These are phyloP conservation scores for Lepidurus packardi DNA, from an alignment of 1,140 invertebrate genomes.

Conservation along the genomic window DNA sequence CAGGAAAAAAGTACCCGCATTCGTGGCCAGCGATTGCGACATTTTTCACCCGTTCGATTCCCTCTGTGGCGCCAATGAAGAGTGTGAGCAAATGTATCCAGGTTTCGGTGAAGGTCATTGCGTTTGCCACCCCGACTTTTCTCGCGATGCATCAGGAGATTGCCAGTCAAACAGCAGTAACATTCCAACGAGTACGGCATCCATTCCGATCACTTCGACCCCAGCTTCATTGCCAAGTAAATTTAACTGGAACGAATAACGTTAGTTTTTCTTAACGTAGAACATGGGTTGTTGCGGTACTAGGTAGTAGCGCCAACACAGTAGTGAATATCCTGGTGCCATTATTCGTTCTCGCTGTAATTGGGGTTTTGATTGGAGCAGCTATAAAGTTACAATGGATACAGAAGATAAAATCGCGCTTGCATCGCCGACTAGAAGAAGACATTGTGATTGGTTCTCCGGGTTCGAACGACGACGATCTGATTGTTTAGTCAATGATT, in stretches of 20 bases:
- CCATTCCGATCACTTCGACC: neutral
- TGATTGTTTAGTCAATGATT: neutral
- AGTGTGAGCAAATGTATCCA: neutral
- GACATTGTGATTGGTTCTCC: neutral
- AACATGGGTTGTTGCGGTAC: neutral
- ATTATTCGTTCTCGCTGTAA: neutral
- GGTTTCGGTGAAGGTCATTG: neutral
- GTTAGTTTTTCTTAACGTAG: neutral
- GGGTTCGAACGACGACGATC: neutral
- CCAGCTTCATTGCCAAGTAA: neutral
- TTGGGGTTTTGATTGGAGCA: neutral
- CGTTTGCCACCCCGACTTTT: neutral
- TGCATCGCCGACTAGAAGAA: neutral
- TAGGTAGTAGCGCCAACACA: neutral
- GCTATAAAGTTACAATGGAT: neutral
- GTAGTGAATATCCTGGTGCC: neutral
- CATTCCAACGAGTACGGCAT: neutral
- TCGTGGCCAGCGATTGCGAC: neutral
- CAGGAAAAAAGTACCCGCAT: neutral
- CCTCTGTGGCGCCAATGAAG: neutral
- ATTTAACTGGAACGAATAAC: neutral
- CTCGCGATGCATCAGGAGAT: neutral
- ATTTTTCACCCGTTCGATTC: conserved; percentile 1
- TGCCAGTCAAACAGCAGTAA: neutral
- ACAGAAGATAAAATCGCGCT: neutral